These are phyloP conservation scores for Himalopsyche japonica DNA, from an alignment of 2,888 invertebrate genomes.

Conservation along the genomic window DNA sequence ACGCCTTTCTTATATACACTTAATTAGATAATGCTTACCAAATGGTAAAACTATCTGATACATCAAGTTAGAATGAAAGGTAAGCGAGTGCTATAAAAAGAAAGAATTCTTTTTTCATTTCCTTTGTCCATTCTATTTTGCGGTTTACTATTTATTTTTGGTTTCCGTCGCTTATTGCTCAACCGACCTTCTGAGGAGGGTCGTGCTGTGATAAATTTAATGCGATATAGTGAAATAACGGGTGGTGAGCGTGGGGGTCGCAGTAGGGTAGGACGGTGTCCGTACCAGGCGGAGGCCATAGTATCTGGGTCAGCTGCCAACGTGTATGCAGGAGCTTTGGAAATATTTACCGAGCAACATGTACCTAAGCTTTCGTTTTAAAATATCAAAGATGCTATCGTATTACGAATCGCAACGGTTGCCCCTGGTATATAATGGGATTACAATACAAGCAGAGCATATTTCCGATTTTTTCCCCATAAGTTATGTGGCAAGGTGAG, in stretches of 20 bases:
- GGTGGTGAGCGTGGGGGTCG: background rate
- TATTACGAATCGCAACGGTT: too few relatives aligned
- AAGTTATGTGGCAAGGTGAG: too few relatives aligned
- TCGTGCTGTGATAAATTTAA: background rate
- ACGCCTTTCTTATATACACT: too few relatives aligned
- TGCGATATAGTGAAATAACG: background rate
- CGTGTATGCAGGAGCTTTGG: background rate
- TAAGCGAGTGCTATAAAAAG: too few relatives aligned
- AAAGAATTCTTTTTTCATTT: background rate
- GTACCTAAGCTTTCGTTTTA: too few relatives aligned
- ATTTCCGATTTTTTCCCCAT: too few relatives aligned
- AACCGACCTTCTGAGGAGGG: background rate
- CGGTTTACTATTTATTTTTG: background rate
- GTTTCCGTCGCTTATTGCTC: background rate
- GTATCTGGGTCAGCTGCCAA: background rate
- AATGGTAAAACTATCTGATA: too few relatives aligned
- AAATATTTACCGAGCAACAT: background rate
- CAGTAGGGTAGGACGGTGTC: background rate
- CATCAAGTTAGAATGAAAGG: too few relatives aligned
- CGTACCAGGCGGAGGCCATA: slow-evolving; percentile 9
- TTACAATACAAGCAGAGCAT: too few relatives aligned
- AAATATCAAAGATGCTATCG: too few relatives aligned
- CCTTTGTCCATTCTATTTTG: background rate
- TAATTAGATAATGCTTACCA: too few relatives aligned
- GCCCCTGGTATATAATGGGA: too few relatives aligned